Conservation (phyloP, 2,797 vertebrate genomes). For the Esox masquinongy region DNA sequence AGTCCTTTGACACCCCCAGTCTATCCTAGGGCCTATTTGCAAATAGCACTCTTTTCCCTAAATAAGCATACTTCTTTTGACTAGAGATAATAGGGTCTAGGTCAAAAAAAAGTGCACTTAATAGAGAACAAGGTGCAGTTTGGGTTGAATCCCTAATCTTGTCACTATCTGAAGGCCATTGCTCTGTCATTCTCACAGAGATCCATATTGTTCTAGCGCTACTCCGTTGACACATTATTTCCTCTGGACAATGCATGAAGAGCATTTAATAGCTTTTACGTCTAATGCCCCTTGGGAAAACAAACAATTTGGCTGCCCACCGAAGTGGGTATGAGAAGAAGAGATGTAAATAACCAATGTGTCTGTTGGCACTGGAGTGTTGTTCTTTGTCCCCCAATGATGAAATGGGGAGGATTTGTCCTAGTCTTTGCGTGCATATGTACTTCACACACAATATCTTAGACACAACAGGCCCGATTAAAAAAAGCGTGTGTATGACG, state of each 20-base stretch:
- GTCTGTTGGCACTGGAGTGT: not conserved
- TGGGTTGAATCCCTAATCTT: constrained; percentile 37
- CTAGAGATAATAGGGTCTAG: not conserved
- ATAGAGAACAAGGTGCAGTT: not conserved
- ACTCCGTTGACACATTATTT: constrained; percentile 35
- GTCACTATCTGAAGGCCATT: constrained; percentile 28
- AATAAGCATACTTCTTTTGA: not conserved
- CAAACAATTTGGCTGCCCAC: not conserved
- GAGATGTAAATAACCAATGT: not conserved
- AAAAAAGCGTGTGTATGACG: too few relatives aligned
- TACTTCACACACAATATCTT: too few relatives aligned
- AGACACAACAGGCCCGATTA: too few relatives aligned
- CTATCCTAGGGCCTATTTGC: not conserved
- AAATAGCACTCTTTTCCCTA: not conserved
- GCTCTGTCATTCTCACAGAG: constrained; percentile 45
- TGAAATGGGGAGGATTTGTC: not conserved
- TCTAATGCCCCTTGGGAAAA: constrained; percentile 34
- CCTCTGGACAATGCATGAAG: constrained; percentile 36
- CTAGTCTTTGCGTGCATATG: not conserved
- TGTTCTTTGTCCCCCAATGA: not conserved
- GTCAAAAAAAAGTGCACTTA: not conserved
- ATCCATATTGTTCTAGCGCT: constrained; percentile 37
- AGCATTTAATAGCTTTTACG: constrained; percentile 43
- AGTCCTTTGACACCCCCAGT: constrained; percentile 48
- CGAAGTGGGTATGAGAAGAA: not conserved